These are phyloP conservation scores for Onthophagus sagittarius DNA, from an alignment of 2,888 invertebrate genomes.

Conservation along the genomic window DNA sequence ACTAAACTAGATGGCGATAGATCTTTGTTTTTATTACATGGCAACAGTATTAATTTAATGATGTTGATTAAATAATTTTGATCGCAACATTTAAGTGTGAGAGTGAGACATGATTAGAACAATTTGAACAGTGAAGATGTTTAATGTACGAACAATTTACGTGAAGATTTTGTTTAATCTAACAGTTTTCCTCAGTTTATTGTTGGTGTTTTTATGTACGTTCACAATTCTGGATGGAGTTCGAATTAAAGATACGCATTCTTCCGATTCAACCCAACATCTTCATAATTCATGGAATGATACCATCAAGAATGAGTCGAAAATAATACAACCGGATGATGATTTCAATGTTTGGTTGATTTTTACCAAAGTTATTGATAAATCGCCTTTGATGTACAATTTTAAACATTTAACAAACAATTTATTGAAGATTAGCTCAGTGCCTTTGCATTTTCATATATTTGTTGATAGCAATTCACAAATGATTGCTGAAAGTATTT, in stretches of 20 bases:
- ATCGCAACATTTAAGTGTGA: background rate
- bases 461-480: constrained; percentile 60
- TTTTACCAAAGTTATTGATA: constrained; percentile 55
- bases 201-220: constrained; percentile 32
- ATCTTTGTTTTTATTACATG: no score
- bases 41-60: no score
- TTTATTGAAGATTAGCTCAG: constrained; percentile 49
- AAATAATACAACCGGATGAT: constrained; percentile 23
- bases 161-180: constrained; percentile 30
- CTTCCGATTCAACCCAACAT: no score
- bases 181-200: constrained; percentile 31
- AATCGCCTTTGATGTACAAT: constrained; percentile 52
- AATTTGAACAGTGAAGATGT: background rate
- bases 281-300: background rate
- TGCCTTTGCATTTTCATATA: constrained; percentile 57
- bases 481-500: constrained; percentile 46
- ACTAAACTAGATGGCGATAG: no score
- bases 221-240: constrained; percentile 24
- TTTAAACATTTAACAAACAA: constrained; percentile 53
- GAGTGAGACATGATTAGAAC: background rate
- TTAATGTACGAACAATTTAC: constrained; percentile 18
- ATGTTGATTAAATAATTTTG: no score
- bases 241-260: background rate
- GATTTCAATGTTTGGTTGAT: constrained; percentile 56
- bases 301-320: constrained; percentile 15